These are phyloP conservation scores for Caretta caretta DNA, from an alignment of 2,113 vertebrate genomes.

Conservation along the genomic window DNA sequence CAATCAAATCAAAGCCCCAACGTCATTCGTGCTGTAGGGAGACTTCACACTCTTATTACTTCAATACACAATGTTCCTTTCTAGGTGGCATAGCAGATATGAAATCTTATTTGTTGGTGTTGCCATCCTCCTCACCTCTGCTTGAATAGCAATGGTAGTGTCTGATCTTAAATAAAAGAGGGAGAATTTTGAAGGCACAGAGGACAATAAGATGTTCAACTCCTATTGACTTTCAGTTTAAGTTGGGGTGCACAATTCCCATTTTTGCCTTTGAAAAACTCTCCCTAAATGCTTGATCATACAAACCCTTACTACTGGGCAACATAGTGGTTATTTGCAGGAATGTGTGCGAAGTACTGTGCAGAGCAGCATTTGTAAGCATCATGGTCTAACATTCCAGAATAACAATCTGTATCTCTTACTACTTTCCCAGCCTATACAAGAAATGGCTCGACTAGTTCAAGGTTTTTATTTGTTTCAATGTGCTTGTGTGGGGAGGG, in stretches of 20 bases:
- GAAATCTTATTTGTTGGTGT: background rate
- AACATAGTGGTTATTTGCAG: background rate
- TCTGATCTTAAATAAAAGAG: background rate
- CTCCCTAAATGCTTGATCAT: background rate
- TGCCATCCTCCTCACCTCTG: background rate
- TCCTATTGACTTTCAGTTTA: background rate
- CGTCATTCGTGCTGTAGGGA: background rate
- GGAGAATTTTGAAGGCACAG: background rate
- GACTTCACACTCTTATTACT: background rate
- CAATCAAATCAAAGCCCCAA: background rate
- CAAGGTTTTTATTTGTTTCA: constrained; percentile 1
- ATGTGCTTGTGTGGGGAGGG: background rate
- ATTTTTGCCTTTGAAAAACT: background rate
- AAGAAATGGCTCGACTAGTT: constrained; percentile 27
- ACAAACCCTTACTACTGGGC: background rate
- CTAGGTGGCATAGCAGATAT: background rate
- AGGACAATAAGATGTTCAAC: background rate
- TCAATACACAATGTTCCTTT: background rate
- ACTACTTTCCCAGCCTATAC: background rate
- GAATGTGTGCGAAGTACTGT: background rate
- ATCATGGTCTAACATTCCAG: background rate
- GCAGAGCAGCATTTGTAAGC: background rate
- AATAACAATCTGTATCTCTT: background rate
- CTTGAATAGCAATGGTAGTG: background rate
- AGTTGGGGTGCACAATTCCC: background rate